These are phyloP conservation scores for Scyliorhinus canicula DNA, from an alignment of 2,797 vertebrate species.

Conservation along the genomic window DNA sequence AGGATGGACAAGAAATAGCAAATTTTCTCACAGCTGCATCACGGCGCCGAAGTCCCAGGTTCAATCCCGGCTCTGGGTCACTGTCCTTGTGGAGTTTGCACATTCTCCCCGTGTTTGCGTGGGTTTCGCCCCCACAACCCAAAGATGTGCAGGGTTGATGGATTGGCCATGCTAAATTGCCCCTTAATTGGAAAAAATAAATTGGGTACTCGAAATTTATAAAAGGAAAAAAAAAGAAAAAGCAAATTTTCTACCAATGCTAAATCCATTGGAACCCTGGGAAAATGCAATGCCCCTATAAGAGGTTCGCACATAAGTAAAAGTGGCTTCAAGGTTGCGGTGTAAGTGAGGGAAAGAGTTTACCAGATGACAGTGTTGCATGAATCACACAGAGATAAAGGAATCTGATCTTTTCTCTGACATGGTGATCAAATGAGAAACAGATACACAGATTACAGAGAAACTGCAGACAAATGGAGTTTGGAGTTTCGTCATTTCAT, in stretches of 20 bases:
- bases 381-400: not conserved
- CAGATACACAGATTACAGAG: not conserved
- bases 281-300: not conserved
- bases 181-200: too few relatives aligned
- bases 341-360: not conserved
- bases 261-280: not conserved
- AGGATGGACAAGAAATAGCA: not conserved
- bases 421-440: not conserved
- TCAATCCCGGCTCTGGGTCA: too few relatives aligned
- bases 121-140: too few relatives aligned
- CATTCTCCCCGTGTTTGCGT: too few relatives aligned
- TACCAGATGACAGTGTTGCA: too few relatives aligned
- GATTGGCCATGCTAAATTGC: too few relatives aligned
- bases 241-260: not conserved
- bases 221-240: too few relatives aligned
- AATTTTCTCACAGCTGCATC: not conserved
- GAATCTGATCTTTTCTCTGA: not conserved
- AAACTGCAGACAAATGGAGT: not conserved
- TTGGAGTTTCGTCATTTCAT: not conserved
- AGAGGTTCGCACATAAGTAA: not conserved
- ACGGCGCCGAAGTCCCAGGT: too few relatives aligned
- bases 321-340: not conserved
- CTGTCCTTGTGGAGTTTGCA: too few relatives aligned
- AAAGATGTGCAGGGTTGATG: too few relatives aligned
- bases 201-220: too few relatives aligned